These are phyloP conservation scores for Megaceryle maxima DNA, from an alignment of 2,113 vertebrate genomes.

Conservation along the genomic window DNA sequence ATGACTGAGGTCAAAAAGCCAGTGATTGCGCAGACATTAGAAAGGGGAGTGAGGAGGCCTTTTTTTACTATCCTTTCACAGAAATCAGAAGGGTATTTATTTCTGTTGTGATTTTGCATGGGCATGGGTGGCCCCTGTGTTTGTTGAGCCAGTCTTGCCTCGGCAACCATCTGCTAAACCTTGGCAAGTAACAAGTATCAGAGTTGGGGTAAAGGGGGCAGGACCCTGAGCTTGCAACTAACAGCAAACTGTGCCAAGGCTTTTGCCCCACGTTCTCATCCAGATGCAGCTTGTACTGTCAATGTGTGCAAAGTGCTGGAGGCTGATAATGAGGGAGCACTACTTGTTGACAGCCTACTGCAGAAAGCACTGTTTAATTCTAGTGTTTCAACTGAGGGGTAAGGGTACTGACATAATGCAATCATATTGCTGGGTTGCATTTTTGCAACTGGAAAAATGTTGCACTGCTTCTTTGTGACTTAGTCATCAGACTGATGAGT, in stretches of 20 bases:
- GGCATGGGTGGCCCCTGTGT: background rate
- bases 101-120: background rate
- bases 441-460: background rate
- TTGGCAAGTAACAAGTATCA: background rate
- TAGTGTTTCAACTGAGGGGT: fast-evolving
- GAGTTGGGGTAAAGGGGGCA: background rate
- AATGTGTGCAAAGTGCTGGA: background rate
- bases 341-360: background rate
- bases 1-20: background rate
- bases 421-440: background rate
- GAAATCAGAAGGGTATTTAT: background rate
- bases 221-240: background rate
- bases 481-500: background rate
- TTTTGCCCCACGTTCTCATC: background rate
- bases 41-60: background rate
- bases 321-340: background rate
- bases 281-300: background rate
- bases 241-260: background rate
- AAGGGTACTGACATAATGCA: background rate
- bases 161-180: background rate
- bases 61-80: background rate
- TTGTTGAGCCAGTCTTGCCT: background rate
- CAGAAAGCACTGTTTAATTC: background rate
- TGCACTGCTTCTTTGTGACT: background rate
- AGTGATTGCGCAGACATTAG: background rate